Conservation (phyloP, 2,113 vertebrate species). For the Entomyzon cyanotis region DNA sequence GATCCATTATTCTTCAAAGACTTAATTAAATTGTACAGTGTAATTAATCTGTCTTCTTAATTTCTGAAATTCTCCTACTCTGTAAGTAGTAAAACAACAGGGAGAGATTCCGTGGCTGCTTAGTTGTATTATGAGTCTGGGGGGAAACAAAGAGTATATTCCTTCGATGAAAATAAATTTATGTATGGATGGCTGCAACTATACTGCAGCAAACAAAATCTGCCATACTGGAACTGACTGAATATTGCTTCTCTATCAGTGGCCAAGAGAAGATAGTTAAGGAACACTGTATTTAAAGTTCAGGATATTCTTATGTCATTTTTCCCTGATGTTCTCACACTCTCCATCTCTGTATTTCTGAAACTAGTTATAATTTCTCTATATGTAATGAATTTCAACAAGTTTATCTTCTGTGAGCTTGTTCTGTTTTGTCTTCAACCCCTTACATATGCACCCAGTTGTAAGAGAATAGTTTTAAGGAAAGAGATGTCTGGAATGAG, state of each 20-base stretch:
- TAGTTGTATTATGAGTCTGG: not conserved
- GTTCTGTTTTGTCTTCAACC: not conserved
- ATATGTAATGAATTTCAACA: not conserved
- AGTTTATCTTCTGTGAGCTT: not conserved
- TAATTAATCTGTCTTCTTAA: not conserved
- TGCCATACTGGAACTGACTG: not conserved
- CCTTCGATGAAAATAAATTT: not conserved
- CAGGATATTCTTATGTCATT: not conserved
- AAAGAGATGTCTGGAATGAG: not conserved
- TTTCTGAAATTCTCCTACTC: not conserved
- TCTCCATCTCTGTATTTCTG: not conserved
- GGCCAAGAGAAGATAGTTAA: not conserved
- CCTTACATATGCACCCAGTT: rapidly evolving
- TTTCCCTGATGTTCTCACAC: not conserved
- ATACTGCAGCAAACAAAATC: not conserved
- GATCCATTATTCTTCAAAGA: slow-evolving; percentile 23
- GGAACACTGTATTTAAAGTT: not conserved
- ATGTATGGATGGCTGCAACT: not conserved
- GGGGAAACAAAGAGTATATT: not conserved
- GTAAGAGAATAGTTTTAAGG: not conserved
- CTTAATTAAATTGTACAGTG: not conserved
- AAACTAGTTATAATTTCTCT: not conserved
- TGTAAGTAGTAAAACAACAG: not conserved
- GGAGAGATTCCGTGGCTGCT: not conserved
- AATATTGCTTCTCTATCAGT: not conserved